Evolutionary conservation across 2,888 invertebrate genomes (phyloP), one percentile per base, ranked within the genome.

Genomic region (Chrysodeixis includens): DNA sequence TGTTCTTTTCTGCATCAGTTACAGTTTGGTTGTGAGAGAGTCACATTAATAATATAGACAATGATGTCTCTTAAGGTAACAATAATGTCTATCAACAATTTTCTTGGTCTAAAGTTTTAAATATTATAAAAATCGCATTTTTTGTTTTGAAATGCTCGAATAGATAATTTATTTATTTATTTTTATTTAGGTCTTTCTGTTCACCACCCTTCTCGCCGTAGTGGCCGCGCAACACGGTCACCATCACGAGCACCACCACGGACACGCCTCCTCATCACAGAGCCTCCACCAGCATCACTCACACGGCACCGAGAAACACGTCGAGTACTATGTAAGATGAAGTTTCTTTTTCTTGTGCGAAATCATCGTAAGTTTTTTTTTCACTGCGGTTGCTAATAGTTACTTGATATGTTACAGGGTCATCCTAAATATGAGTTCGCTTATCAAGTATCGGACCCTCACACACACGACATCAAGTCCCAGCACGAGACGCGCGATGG

Each of bases 401-500:
- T 26, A 3, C 0, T 1, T 10, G n/a, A n/a, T 49, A 1, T 49
- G 2, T 18, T 49, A 16, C 74, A 88, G 87, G 81, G 92, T 10
- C 90, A 93, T 81, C 95, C 95, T 46, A 93, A 93, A 75, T 95
- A 95, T 86, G 90, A 93, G 56, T 95, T 93, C 86, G 89, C 92
- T 58, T 95, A 95, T 80, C 93, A 95, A 30, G 94, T 93, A 9
- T 88, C 93, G 65, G 95, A 95, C 73, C 90, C 89, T 1, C 95
- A 95, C 78, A 94, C 95, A 60, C 95, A 95, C 20, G 95, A 95
- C 88, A 90, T 93, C 82, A 95, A 95, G 87, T 91, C 91, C 74
- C 95, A 95, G 79, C 87, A 91, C 59, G 95, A 95, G 85, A 87
- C 89, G 78, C 91, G 93, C 69, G 93, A 95, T 87, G 96, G 96